Base-by-base conservation (phyloP, 2,888 invertebrate genomes). In the Epicampocera succincta region DNA sequence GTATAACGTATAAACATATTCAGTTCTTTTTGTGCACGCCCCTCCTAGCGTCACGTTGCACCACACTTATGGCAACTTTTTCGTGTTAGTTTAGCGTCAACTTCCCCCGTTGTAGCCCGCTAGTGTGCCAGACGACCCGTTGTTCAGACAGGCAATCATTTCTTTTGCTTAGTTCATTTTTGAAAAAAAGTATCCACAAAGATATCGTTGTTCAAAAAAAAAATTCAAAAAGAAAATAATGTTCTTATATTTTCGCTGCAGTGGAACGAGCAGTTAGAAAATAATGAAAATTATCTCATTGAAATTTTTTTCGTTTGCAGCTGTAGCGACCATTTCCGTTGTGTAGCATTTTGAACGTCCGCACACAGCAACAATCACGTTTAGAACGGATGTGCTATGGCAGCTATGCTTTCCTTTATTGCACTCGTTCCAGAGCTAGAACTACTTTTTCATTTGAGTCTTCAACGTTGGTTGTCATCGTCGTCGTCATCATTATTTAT, bases 241-340 rank as follows among this genome's bases (percentile, higher is more conserved):
- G 33, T 48, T n/a, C 38, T 78, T 78, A 17, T 15, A 58, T 58
- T 73, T 79, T n/a, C 40, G 63, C 61, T 73, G 68, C 79, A 68
- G 61, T 63, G 38, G 15, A 73, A 68, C 48, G 48, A 74, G 52
- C 60, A 61, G 72, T 75, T 78, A 68, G 78, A 83, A 79, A 73
- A 75, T 80, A 80, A 83, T 80, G 68, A 78, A 83, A 78, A 81
- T 81, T 79, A 76, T 81, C 81, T 84, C 69, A 66, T 81, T 81
- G 79, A 73, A 50, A 78, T 46, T 21, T 60, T 68, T 75, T 48
- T 56, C 46, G 38, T 73, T 73, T 73, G 44, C 54, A 56, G 48
- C 68, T 63, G 56, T 63, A 69, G 79, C 74, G 74, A 80, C 80
- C 74, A 69, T 80, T 69, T 80, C 69, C 80, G 80, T 74, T 73